Base-by-base conservation (phyloP, 2,888 invertebrate genomes). In the Phengaris alcon region DNA sequence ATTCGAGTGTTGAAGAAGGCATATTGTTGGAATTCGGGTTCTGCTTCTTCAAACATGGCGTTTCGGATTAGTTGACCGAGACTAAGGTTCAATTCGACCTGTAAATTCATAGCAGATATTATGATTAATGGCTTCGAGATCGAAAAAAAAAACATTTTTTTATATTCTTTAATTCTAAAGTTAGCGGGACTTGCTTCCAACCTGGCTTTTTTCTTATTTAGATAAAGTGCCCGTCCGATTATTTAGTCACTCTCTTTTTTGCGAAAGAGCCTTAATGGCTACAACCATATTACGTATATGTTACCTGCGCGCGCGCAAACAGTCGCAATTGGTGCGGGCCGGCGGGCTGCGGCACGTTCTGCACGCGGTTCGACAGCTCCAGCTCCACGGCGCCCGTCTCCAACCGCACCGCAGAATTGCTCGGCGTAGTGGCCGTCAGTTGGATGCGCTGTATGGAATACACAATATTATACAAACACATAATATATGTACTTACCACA, bases 1-100 rank as follows among this genome's bases (percentile, higher is more conserved):
- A 99, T 97, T 81, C 97, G 95, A 0, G 99, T 99, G 86, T 98
- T 98, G 91, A 99, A 99, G 91, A 99, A 99, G 0, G 99, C 99
- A 86, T 98, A 98, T 85, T 98, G 98, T 85, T 99, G 99, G 87
- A 99, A 99, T 87, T 99, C 99, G 0, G 98, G 97, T 82, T 99
- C 98, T 0, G 98, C 98, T 87, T 99, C 99, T 86, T 99, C 99
- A 86, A 99, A 99, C 90, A 99, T 95, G 0, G 98, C 97, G 88
- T 99, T 98, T 76, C 98, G 95, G 74, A 97, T 96, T 54, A 99
- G 94, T 85, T 99, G 99, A 0, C 99, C 99, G n/a, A 99, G 93
- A 68, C 98, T 98, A 7, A 99, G 90, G 90, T 98, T 99, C 9
- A 99, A 95, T 84, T 99, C 98, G 68, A 99, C 97, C 90, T 98